Evolutionary conservation across 92 coral and sea anemone genomes (phyloP).

Genomic region (Umimayanthus chanpuru): DNA sequence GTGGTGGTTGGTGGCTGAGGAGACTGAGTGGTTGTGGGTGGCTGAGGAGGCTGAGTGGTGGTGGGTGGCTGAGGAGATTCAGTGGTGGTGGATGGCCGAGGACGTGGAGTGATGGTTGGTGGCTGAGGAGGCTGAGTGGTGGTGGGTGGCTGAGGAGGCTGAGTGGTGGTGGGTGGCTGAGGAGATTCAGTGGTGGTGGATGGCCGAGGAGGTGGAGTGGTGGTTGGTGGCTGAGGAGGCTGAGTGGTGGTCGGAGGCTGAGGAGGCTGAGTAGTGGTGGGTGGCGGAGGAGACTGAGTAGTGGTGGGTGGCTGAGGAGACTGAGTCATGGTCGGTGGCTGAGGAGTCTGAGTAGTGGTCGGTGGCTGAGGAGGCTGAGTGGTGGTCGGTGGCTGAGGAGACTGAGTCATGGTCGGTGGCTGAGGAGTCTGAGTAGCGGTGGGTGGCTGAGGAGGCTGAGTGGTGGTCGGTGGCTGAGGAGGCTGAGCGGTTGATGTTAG

Average conservation of each 20-base stretch:
- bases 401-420: neutral
- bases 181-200: neutral
- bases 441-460: neutral
- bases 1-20: constrained; percentile 17
- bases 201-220: neutral
- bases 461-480: neutral
- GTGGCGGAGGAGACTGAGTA: constrained; percentile 3
- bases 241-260: neutral
- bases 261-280: neutral
- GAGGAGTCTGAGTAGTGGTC: neutral
- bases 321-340: neutral
- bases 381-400: neutral
- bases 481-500: neutral
- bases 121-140: constrained; percentile 6
- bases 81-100: neutral
- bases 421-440: neutral
- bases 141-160: constrained; percentile 10
- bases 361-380: neutral
- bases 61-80: constrained; percentile 1
- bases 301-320: constrained; percentile 23
- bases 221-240: neutral
- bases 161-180: constrained; percentile 18
- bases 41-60: constrained; percentile 9
- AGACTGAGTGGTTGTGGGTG: neutral
- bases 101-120: constrained; percentile 6